phyloP scores from a whole-genome alignment of 2,888 invertebrate genomes.

The Phasia obesa region DNA sequence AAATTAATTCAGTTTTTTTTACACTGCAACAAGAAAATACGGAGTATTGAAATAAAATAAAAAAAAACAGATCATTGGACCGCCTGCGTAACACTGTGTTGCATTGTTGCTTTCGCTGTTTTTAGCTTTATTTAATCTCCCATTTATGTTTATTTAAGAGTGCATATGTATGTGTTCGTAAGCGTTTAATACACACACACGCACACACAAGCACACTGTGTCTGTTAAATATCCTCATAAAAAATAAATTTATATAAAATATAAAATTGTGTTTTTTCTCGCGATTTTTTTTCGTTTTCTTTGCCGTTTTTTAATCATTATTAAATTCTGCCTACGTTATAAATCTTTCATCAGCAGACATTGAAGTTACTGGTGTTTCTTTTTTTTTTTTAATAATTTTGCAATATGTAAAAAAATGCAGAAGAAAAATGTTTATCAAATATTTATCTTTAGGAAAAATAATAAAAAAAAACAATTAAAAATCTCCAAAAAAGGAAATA shows the following conservation, averaged over 20 bases:
- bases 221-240: conserved; percentile 65
- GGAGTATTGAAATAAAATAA: conserved; percentile 21
- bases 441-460: conserved; percentile 15
- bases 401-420: conserved; percentile 30
- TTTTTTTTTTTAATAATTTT: conserved; percentile 16
- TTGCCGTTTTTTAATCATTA: conserved; percentile 54
- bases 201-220: conserved; percentile 29
- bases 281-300: conserved; percentile 39
- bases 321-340: conserved; percentile 65
- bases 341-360: conserved; percentile 68
- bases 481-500: conserved; percentile 35
- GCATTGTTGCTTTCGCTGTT: conserved; percentile 17
- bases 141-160: conserved; percentile 28
- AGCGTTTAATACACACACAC: conserved; percentile 3
- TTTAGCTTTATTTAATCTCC: conserved; percentile 41
- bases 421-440: conserved; percentile 35
- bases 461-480: conserved; percentile 17
- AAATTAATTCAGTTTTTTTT: conserved; percentile 36
- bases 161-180: conserved; percentile 13
- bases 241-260: conserved; percentile 42
- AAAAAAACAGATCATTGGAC: conserved; percentile 56
- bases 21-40: neutral
- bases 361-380: conserved; percentile 49
- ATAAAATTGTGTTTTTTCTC: conserved; percentile 25
- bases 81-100: conserved; percentile 62